phyloP scores from a whole-genome alignment of 2,113 vertebrate genomes.

The Motacilla tschutschensis region DNA sequence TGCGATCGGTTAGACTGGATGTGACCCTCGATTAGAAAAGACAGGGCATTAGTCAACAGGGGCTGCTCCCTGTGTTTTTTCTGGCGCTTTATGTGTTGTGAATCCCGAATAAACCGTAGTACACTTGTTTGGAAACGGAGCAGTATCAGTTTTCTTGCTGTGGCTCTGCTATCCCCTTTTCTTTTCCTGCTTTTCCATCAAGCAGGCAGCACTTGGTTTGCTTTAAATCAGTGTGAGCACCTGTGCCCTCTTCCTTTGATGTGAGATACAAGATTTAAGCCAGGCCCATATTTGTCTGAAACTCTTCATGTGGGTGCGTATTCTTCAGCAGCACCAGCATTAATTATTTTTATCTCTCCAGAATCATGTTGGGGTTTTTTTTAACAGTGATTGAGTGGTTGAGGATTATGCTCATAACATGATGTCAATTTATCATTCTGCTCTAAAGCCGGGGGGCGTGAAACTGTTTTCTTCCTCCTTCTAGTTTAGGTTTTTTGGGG shows the following conservation, averaged over 20 bases:
- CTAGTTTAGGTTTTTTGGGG: not conserved
- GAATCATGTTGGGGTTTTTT: slow-evolving; percentile 44
- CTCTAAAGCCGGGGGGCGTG: slow-evolving; percentile 34
- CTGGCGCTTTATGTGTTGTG: slow-evolving; percentile 61
- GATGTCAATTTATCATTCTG: slow-evolving; percentile 54
- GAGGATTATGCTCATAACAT: slow-evolving; percentile 46
- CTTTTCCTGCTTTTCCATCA: not conserved
- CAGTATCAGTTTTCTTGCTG: not conserved
- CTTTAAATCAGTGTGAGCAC: not conserved
- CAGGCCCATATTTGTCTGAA: not conserved
- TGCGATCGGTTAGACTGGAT: slow-evolving; percentile 79
- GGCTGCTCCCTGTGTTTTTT: slow-evolving; percentile 52
- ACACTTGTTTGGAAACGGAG: slow-evolving; percentile 45
- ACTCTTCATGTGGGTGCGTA: not conserved
- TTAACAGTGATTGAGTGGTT: slow-evolving; percentile 54
- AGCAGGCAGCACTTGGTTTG: not conserved
- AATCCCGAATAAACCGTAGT: slow-evolving; percentile 39
- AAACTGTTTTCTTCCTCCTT: slow-evolving; percentile 33
- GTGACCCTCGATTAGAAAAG: slow-evolving; percentile 73
- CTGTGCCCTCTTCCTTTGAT: not conserved
- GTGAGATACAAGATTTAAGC: not conserved
- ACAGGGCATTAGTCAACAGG: slow-evolving; percentile 78
- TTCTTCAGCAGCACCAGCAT: slow-evolving; percentile 21
- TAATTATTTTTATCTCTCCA: slow-evolving; percentile 57
- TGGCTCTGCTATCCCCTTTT: not conserved